Conservation (phyloP, 2,797 vertebrate species). For the Micropoecilia bifurca region DNA sequence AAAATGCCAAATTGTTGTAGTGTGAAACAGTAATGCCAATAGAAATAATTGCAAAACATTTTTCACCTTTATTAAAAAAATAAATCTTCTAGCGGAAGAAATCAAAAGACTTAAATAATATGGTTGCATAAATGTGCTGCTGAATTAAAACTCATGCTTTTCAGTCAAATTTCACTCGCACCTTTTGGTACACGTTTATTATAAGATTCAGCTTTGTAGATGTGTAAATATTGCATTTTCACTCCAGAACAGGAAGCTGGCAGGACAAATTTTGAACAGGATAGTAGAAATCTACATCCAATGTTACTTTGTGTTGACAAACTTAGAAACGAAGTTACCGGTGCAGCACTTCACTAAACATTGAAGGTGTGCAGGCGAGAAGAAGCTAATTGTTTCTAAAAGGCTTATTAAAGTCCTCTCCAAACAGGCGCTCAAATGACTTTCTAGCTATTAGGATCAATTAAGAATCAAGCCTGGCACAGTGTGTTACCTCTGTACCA, state of each 20-base stretch:
- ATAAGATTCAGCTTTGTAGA: background rate
- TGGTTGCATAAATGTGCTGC: background rate
- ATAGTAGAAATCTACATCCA: background rate
- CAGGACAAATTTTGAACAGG: background rate
- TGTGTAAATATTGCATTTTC: background rate
- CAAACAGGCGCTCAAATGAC: background rate
- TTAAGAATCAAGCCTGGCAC: background rate
- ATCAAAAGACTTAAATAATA: background rate
- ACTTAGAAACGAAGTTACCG: background rate
- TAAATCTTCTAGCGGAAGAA: background rate
- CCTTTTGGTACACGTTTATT: background rate
- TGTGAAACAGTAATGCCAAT: background rate
- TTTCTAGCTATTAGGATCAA: background rate
- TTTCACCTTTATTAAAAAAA: background rate
- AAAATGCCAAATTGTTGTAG: background rate
- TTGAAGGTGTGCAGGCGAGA: too few species aligned
- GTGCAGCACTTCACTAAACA: background rate
- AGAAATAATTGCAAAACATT: background rate
- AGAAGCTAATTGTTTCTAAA: constrained; percentile 3
- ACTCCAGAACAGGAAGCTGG: background rate
- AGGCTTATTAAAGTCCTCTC: background rate
- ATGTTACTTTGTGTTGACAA: background rate
- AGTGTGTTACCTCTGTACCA: background rate
- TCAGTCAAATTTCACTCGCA: background rate
- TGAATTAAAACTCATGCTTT: background rate